Percentiles rank a stretch among this genome's conserved stretches.
phyloP scores from a whole-genome alignment of 2,888 invertebrate species.

The Pristionchus entomophagus region DNA sequence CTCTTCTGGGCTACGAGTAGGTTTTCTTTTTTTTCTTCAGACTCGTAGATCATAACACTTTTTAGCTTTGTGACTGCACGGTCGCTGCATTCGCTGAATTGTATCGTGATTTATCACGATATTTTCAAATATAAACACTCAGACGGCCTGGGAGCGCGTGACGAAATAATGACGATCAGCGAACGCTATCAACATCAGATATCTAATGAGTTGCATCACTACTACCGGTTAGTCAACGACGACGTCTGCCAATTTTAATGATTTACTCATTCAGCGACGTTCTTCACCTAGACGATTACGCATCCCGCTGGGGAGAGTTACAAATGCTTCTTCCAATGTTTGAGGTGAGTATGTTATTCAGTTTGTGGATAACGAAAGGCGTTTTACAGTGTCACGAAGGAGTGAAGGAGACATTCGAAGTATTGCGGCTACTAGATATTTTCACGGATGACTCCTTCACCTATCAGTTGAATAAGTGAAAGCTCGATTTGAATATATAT shows the following conservation, averaged over 20 bases:
- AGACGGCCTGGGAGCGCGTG: not conserved
- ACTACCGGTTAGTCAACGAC: not conserved
- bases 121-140: not conserved
- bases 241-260: not conserved
- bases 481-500: no score
- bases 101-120: not conserved
- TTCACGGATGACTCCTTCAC: not conserved
- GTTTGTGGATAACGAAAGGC: not conserved
- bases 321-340: not conserved
- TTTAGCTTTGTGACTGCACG: no score
- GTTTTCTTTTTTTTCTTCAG: not conserved
- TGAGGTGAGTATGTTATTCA: not conserved
- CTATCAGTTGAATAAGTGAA: not conserved
- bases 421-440: not conserved
- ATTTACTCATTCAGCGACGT: not conserved
- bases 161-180: not conserved
- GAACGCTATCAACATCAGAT: not conserved
- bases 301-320: not conserved
- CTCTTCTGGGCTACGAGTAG: constrained; percentile 1
- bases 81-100: no score
- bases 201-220: not conserved
- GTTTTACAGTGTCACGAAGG: not conserved
- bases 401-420: not conserved
- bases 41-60: no score
- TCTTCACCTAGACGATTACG: not conserved